Evolutionary conservation across 2,888 invertebrate genomes (phyloP).

Genomic region (Cataglyphis livida): DNA sequence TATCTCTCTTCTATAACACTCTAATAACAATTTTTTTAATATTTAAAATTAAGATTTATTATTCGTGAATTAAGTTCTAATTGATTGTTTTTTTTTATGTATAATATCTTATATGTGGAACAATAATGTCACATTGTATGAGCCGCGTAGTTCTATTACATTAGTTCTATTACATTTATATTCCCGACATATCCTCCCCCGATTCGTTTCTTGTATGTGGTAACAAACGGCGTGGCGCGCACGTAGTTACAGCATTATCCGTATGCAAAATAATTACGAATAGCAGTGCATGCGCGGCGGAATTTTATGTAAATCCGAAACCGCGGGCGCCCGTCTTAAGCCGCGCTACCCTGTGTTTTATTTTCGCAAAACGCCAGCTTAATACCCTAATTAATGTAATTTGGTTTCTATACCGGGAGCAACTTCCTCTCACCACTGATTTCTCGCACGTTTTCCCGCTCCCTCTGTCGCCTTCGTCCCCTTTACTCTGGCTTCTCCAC

Average conservation of each 20-base stretch:
- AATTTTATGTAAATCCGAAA: slow-evolving; percentile 72
- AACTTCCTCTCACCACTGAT: slow-evolving; percentile 67
- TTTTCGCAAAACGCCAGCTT: slow-evolving; percentile 69
- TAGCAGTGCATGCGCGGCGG: slow-evolving; percentile 60
- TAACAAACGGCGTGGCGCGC: slow-evolving; percentile 48
- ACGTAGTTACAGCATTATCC: slow-evolving; percentile 54
- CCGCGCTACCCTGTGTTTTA: slow-evolving; percentile 59
- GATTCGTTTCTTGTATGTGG: slow-evolving; percentile 48
- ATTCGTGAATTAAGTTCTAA: slow-evolving; percentile 23
- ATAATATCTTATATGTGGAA: slow-evolving; percentile 12
- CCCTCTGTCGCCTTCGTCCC: slow-evolving; percentile 11
- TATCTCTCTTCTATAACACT: background rate
- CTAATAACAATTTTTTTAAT: slow-evolving; percentile 3
- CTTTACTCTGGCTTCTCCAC: slow-evolving; percentile 53
- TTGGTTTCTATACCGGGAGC: slow-evolving; percentile 75
- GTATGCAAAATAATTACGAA: slow-evolving; percentile 66
- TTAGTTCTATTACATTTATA: slow-evolving; percentile 54
- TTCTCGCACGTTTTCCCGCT: slow-evolving; percentile 40
- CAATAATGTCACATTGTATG: slow-evolving; percentile 27
- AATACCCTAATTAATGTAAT: slow-evolving; percentile 81
- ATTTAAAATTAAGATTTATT: background rate
- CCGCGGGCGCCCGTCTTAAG: slow-evolving; percentile 77
- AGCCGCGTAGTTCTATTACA: slow-evolving; percentile 24
- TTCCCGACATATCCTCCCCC: slow-evolving; percentile 47
- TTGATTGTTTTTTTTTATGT: slow-evolving; percentile 29